phyloP scores from a whole-genome alignment of 1,140 invertebrate species.

The Drosophila carrolli region DNA sequence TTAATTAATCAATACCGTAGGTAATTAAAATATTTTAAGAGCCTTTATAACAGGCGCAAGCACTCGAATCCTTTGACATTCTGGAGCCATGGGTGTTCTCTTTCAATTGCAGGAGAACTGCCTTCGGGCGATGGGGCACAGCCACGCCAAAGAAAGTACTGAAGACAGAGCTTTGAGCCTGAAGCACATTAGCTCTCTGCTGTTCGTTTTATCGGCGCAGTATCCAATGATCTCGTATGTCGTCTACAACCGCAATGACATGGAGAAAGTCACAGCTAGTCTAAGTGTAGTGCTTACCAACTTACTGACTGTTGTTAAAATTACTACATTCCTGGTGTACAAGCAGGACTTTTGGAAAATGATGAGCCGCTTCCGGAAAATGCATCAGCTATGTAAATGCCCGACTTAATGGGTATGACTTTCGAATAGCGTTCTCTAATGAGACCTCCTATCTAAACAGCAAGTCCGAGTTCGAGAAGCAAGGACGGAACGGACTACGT shows the following conservation, averaged over 20 bases:
- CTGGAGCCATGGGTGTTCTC: conserved; percentile 38
- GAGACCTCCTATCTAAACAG: conserved; percentile 20
- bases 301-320: conserved; percentile 69
- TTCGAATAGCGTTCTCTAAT: conserved; percentile 8
- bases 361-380: conserved; percentile 62
- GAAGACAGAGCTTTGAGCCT: conserved; percentile 9
- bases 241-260: conserved; percentile 61
- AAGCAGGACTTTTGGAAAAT: conserved; percentile 61
- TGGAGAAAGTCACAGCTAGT: conserved; percentile 67
- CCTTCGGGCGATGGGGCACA: conserved; percentile 61
- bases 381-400: conserved; percentile 65
- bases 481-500: conserved; percentile 26
- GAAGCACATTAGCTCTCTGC: conserved; percentile 46
- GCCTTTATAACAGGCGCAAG: conserved; percentile 14
- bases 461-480: conserved; percentile 14
- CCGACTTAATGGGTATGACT: background rate
- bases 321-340: conserved; percentile 66
- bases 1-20: conserved; percentile 45
- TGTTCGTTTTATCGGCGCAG: conserved; percentile 73
- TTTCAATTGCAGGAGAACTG: conserved; percentile 64
- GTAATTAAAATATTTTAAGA: conserved; percentile 51
- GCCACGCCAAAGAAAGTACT: conserved; percentile 3
- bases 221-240: conserved; percentile 66
- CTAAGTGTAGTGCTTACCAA: conserved; percentile 75
- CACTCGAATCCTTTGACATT: conserved; percentile 5